phyloP scores from a whole-genome alignment of 1,140 invertebrate species.

The Lasioglossum baleicum region DNA sequence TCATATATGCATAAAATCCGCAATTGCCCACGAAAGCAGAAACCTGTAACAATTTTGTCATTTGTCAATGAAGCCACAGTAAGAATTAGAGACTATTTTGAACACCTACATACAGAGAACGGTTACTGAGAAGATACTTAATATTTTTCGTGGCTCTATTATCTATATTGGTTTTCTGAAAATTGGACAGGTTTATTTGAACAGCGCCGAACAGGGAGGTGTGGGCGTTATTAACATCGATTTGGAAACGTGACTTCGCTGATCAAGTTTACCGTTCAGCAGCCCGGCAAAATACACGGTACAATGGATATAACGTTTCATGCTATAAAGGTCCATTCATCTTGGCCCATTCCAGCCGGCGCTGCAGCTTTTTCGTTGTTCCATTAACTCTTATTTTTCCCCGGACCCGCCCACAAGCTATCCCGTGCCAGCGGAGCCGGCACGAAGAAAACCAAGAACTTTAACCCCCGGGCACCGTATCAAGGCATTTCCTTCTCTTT shows the following conservation, averaged over 20 bases:
- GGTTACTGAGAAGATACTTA: no score
- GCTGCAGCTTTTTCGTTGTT: slow-evolving; percentile 60
- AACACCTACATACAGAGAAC: no score
- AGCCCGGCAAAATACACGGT: slow-evolving; percentile 35
- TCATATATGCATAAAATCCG: no score
- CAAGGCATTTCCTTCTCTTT: slow-evolving; percentile 54
- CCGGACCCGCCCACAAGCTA: slow-evolving; percentile 49
- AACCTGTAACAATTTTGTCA: no score
- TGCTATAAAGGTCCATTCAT: slow-evolving; percentile 63
- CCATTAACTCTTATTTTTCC: slow-evolving; percentile 70
- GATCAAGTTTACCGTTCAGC: slow-evolving; percentile 19
- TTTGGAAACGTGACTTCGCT: slow-evolving; percentile 22
- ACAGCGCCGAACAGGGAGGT: no score
- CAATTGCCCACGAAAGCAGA: no score
- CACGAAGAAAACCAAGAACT: slow-evolving; percentile 59
- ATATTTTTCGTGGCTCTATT: no score
- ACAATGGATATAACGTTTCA: slow-evolving; percentile 54
- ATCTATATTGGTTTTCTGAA: no score
- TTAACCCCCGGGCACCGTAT: slow-evolving; percentile 57
- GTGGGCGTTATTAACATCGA: slow-evolving; percentile 24
- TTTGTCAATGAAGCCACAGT: no score
- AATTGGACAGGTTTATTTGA: no score
- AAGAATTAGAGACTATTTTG: no score
- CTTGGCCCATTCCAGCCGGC: slow-evolving; percentile 59
- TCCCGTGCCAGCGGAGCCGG: slow-evolving; percentile 46